Conservation (phyloP, 1,140 invertebrate genomes). For the Brachionus rubens region DNA sequence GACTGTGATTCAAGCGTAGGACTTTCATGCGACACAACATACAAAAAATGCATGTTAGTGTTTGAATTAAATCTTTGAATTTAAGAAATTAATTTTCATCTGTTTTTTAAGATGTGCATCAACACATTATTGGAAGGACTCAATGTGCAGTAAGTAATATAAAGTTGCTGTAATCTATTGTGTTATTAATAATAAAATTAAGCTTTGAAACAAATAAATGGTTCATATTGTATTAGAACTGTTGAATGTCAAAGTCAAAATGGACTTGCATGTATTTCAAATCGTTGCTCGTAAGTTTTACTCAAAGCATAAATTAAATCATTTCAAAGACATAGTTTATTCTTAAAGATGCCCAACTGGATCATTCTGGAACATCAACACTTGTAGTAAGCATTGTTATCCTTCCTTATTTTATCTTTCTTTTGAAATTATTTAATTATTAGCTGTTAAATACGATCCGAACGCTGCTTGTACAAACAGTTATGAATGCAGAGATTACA, state of each 20-base stretch:
- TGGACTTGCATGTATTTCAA: neutral
- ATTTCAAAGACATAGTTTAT: neutral
- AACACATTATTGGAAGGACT: no score
- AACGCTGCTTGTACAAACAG: conserved; percentile 14
- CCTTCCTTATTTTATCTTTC: neutral
- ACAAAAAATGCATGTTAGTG: conserved; percentile 16
- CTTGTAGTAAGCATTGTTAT: neutral
- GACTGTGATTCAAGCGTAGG: conserved; percentile 32
- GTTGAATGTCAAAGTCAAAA: conserved; percentile 34
- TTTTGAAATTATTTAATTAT: neutral
- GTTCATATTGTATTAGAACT: neutral
- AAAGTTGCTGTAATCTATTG: no score
- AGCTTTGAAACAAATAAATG: conserved; percentile 37
- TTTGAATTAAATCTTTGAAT: no score
- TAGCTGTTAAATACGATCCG: neutral
- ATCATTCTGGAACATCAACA: neutral
- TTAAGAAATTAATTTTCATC: neutral
- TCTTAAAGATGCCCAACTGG: neutral
- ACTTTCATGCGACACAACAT: neutral
- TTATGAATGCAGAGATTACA: conserved; percentile 38
- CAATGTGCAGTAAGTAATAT: no score
- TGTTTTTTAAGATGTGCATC: no score
- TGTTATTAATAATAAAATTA: no score
- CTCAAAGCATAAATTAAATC: neutral
- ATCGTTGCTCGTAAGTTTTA: conserved; percentile 5